These are phyloP conservation scores for Lepidocolaptes lacrymiger DNA, from an alignment of 2,797 vertebrate species.

Conservation along the genomic window DNA sequence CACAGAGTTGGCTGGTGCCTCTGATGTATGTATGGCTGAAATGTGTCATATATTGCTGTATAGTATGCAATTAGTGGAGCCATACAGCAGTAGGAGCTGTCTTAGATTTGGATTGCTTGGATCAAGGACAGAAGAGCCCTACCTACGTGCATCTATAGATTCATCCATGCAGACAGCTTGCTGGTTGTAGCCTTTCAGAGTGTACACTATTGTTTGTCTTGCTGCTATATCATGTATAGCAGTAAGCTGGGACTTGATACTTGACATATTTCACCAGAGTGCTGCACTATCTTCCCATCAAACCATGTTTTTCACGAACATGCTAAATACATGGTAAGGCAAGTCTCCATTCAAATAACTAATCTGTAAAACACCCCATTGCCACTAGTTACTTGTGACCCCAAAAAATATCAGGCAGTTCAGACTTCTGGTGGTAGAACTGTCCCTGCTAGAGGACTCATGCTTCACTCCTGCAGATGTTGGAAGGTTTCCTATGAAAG, in stretches of 20 bases:
- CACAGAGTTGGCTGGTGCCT: not conserved
- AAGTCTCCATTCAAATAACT: not conserved
- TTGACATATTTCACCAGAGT: not conserved
- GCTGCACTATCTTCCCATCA: not conserved
- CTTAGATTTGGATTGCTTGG: not conserved
- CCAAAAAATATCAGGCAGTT: not conserved
- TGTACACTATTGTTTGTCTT: not conserved
- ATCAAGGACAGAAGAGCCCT: not conserved
- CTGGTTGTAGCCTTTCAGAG: not conserved
- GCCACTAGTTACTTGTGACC: not conserved
- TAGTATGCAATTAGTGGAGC: not conserved
- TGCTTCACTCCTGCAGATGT: not conserved
- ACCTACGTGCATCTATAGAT: not conserved
- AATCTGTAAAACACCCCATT: not conserved
- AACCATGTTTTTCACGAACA: not conserved
- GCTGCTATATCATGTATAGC: fast-evolving
- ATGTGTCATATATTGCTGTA: not conserved
- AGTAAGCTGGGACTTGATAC: not conserved
- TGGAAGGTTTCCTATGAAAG: not conserved
- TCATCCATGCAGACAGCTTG: not conserved
- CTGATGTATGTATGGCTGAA: not conserved
- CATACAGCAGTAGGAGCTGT: not conserved
- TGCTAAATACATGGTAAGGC: not conserved
- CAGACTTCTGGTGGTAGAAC: not conserved
- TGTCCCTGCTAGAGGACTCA: not conserved